Base-by-base conservation (phyloP, 2,888 invertebrate species). In the Pseudoips prasinana region DNA sequence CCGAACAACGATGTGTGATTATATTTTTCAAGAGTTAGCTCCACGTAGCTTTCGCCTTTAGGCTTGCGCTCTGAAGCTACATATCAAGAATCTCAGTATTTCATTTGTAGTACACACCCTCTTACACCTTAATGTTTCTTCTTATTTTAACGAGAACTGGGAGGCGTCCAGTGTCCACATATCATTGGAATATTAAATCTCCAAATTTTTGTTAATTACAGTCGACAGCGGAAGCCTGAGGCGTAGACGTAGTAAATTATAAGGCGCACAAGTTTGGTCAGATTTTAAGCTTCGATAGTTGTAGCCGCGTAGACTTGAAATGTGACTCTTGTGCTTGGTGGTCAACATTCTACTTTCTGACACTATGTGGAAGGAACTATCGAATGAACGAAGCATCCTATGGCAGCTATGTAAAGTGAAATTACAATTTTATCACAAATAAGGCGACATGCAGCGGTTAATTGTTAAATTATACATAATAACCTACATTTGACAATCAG, bases 61-160 rank as follows among this genome's bases (percentile, higher is more conserved):
- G 78, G 76, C 78, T 74, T 72, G 61, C 72, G 71, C 75, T 74
- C 65, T 60, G 47, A 68, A 58, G 69, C 72, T 73, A 83, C 82
- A 83, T 85, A 84, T 84, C 84, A 84, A 71, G 81, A 84, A 83
- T 83, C 83, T 84, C 82, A 74, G 59, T 67, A 59, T 60, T 59
- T 62, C 69, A 60, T 48, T 54, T 56, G 52, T 59, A 58, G 50
- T 54, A 50, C 50, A 47, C 48, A 39, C 35, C 34, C 34, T 19
- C 22, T 17, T 36, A 44, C 38, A 41, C 19, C 19, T 37, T 48
- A 50, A 29, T 38, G 34, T 19, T 43, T n/a, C 20, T 40, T 42
- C 40, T 45, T 41, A 47, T 36, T 33, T 37, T 41, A 38, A 42
- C 32, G 27, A 44, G 29, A 19, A 53, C 39, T 25, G 29, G n/a